These are phyloP conservation scores for Apostichopus californicus DNA, from an alignment of 35 echinoderm and acorn worm genomes.

Conservation along the genomic window DNA sequence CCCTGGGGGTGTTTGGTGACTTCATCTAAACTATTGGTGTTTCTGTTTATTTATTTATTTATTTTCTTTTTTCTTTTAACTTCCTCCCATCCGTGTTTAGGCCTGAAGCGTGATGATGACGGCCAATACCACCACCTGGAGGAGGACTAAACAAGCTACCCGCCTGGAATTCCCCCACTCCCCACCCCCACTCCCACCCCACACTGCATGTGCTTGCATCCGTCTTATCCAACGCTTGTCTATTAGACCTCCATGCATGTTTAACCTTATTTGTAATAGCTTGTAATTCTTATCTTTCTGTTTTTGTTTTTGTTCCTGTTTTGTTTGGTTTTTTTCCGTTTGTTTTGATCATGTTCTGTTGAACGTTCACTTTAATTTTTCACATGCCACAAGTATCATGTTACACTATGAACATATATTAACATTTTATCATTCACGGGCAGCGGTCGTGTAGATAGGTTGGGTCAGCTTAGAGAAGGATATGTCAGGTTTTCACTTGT, in stretches of 20 bases:
- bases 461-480: too few species aligned
- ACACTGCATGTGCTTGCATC: not conserved
- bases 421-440: too few species aligned
- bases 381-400: too few species aligned
- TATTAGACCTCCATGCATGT: not conserved
- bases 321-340: too few species aligned
- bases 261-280: not conserved
- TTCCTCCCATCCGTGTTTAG: slow-evolving; percentile 10
- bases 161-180: not conserved
- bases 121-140: slow-evolving; percentile 42
- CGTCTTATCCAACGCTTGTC: not conserved
- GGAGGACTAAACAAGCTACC: slow-evolving; percentile 28
- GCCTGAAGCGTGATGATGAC: slow-evolving; percentile 30
- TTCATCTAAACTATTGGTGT: slow-evolving; percentile 40
- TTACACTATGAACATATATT: too few species aligned
- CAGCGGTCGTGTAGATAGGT: too few species aligned
- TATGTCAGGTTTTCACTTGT: too few species aligned
- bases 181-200: too few species aligned
- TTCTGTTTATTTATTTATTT: not conserved
- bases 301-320: not conserved
- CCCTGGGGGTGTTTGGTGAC: not conserved
- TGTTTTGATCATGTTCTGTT: too few species aligned
- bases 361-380: too few species aligned
- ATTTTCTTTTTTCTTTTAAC: not conserved
- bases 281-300: not conserved